These are phyloP conservation scores for Ctenosaura bakeri DNA, from an alignment of 2,797 vertebrate species.

Conservation along the genomic window DNA sequence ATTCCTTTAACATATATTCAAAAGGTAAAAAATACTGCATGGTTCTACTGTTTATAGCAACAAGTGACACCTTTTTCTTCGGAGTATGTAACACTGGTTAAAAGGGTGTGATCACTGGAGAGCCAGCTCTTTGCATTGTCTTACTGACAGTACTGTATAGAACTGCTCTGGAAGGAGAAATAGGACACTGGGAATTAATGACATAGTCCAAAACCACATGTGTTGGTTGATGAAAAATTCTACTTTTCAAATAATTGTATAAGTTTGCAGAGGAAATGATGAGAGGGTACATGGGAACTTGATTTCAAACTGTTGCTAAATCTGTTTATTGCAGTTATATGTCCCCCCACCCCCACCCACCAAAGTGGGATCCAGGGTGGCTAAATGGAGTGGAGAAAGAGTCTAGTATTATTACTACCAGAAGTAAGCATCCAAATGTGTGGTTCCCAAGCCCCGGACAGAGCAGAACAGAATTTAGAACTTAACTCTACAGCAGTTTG, in stretches of 20 bases:
- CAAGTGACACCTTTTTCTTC: constrained; percentile 48
- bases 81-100: background rate
- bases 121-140: background rate
- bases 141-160: background rate
- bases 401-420: background rate
- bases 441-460: no score
- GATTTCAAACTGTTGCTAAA: background rate
- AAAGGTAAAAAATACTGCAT: constrained; percentile 57
- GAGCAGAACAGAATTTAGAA: background rate
- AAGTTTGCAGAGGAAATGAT: no score
- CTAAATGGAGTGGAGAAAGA: no score
- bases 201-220: background rate
- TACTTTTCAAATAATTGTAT: background rate
- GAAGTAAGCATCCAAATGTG: background rate
- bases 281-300: background rate
- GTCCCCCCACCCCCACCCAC: no score
- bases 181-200: background rate
- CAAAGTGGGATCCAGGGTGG: no score
- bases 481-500: background rate
- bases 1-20: constrained; percentile 31
- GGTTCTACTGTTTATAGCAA: constrained; percentile 59
- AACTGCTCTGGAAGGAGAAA: background rate
- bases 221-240: background rate
- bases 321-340: no score
- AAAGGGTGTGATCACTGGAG: background rate